Percentiles rank a stretch among this genome's conserved stretches.
These are phyloP conservation scores for Aphaenogaster floridana DNA, from an alignment of 1,140 invertebrate genomes.

Conservation along the genomic window DNA sequence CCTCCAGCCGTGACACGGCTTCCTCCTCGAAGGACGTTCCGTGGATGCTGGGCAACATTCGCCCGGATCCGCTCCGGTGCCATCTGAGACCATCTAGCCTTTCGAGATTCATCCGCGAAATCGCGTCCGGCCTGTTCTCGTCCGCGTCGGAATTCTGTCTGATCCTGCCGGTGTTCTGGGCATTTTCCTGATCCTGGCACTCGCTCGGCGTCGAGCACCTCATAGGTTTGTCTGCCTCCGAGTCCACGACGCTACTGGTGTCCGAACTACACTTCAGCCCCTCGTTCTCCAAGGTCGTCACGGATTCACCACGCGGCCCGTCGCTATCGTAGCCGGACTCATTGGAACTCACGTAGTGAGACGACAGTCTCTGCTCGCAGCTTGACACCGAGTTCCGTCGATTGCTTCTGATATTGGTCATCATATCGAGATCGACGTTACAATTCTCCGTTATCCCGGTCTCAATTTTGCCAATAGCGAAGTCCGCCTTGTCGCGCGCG, in stretches of 20 bases:
- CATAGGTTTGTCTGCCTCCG: conserved; percentile 83
- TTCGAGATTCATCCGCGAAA: conserved; percentile 66
- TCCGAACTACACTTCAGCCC: conserved; percentile 83
- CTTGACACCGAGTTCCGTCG: conserved; percentile 81
- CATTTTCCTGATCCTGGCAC: conserved; percentile 72
- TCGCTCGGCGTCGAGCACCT: conserved; percentile 82
- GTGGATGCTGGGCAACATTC: conserved; percentile 84
- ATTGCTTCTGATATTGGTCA: conserved; percentile 79
- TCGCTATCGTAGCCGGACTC: conserved; percentile 95
- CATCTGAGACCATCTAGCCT: conserved; percentile 82
- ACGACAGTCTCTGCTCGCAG: conserved; percentile 84
- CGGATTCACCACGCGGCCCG: conserved; percentile 87
- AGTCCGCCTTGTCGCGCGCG: conserved; percentile 63
- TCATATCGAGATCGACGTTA: conserved; percentile 77
- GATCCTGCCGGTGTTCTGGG: conserved; percentile 33
- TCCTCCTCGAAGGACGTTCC: conserved; percentile 77
- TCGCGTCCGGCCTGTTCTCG: conserved; percentile 22
- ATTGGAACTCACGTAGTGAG: conserved; percentile 92
- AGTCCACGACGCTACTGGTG: conserved; percentile 84
- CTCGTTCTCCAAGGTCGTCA: conserved; percentile 82
- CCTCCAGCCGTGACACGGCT: conserved; percentile 37
- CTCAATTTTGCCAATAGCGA: conserved; percentile 65
- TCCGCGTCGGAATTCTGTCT: conserved; percentile 46
- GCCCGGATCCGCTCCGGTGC: conserved; percentile 83
- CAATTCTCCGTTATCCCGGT: conserved; percentile 77